Evolutionary conservation across 2,113 vertebrate species (phyloP).

Genomic region (Gopherus evgoodei): DNA sequence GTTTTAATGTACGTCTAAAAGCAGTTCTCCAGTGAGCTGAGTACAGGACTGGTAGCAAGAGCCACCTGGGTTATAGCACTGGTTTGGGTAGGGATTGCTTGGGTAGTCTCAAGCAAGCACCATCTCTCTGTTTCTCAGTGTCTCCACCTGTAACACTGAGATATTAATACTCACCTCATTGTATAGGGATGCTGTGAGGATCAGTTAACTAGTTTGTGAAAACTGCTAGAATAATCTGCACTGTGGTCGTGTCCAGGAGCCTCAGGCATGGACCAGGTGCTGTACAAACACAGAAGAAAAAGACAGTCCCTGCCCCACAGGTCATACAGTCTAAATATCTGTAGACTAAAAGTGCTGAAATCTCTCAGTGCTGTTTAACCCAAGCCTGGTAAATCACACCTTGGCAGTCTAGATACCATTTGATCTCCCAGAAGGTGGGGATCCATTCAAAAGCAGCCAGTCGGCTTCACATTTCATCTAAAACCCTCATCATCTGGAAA

Average conservation of each 20-base stretch:
- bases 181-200: background rate
- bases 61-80: constrained; percentile 36
- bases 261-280: accelerated
- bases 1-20: constrained; percentile 12
- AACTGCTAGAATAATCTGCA: background rate
- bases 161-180: background rate
- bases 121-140: background rate
- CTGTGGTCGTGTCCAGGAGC: accelerated
- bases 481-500: background rate
- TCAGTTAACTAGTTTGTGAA: background rate
- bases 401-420: background rate
- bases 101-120: background rate
- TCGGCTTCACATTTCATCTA: constrained; percentile 36
- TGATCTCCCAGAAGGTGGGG: background rate
- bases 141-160: accelerated
- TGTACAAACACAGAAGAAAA: background rate
- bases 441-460: background rate
- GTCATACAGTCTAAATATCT: background rate
- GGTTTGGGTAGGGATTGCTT: background rate
- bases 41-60: background rate
- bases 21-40: background rate
- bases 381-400: background rate
- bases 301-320: background rate
- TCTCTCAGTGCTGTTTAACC: background rate
- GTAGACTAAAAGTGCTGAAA: background rate